phyloP scores from a whole-genome alignment of 1,140 invertebrate genomes.

The Drosophila sulfurigaster region DNA sequence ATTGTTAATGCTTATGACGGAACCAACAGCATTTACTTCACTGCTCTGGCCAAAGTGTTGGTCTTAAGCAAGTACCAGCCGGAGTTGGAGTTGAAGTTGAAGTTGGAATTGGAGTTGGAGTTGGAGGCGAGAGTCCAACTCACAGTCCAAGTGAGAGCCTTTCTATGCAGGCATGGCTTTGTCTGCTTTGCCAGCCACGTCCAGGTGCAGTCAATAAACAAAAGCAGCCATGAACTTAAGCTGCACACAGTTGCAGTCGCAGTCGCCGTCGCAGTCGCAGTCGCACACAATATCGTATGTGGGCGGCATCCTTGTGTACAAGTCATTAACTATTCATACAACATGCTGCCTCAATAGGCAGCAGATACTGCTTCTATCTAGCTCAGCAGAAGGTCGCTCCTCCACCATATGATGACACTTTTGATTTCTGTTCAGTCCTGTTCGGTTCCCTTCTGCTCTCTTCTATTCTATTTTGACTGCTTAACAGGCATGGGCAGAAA shows the following conservation, averaged over 20 bases:
- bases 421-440: constrained; percentile 35
- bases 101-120: background rate
- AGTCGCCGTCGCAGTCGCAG: too few species aligned
- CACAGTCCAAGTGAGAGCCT: background rate
- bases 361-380: constrained; percentile 10
- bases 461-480: background rate
- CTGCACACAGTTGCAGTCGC: constrained; percentile 34
- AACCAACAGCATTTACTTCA: constrained; percentile 21
- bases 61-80: constrained; percentile 18
- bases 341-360: constrained; percentile 35
- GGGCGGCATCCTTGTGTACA: constrained; percentile 25
- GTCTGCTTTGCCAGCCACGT: constrained; percentile 14
- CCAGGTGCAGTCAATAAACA: constrained; percentile 46
- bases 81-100: background rate
- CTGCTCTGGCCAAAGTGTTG: constrained; percentile 2
- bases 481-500: background rate
- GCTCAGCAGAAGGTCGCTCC: background rate
- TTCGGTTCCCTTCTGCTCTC: too few species aligned
- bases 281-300: constrained; percentile 26
- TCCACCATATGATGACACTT: constrained; percentile 46
- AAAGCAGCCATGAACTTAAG: constrained; percentile 55
- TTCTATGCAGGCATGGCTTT: background rate
- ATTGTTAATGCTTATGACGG: constrained; percentile 64
- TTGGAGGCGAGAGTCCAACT: background rate
- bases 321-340: constrained; percentile 79